A percentile compares a stretch with the other conserved stretches of the same genome.
These are phyloP conservation scores for Brienomyrus longianalis DNA, from an alignment of 2,113 vertebrate genomes.

Conservation along the genomic window DNA sequence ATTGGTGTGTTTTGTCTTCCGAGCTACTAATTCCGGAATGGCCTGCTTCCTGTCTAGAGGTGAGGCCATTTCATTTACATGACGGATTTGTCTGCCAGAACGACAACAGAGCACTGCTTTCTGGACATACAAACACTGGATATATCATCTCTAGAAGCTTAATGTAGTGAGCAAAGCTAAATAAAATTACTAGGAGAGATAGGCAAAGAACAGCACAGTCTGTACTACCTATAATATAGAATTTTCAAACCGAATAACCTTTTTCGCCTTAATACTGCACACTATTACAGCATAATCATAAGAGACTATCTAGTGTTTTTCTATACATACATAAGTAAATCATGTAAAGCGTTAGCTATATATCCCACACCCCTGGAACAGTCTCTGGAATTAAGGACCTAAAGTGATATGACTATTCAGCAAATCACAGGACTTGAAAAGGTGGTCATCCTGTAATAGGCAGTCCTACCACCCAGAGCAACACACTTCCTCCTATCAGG, in stretches of 20 bases:
- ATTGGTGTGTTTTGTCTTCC: not conserved
- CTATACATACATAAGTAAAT: not conserved
- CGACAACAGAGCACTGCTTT: not conserved
- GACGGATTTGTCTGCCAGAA: not conserved
- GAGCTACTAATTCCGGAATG: not conserved
- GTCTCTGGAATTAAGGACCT: not conserved
- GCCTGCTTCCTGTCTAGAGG: not conserved
- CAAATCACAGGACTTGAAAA: not conserved
- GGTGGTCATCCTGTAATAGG: not conserved
- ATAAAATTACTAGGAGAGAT: not conserved
- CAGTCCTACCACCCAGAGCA: not conserved
- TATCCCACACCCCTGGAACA: not conserved
- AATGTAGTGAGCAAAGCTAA: not conserved
- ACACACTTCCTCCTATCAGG: not conserved
- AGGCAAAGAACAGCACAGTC: not conserved
- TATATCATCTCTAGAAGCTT: not conserved
- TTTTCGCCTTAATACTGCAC: not conserved
- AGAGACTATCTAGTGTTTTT: not conserved
- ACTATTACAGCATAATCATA: not conserved
- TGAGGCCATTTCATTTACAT: not conserved
- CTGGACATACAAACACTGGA: not conserved
- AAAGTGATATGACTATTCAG: not conserved
- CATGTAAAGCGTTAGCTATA: not conserved
- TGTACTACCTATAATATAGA: not conserved
- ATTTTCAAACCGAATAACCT: not conserved